These are phyloP conservation scores for Triplophysa rosa DNA, from an alignment of 2,113 vertebrate genomes.

Conservation along the genomic window DNA sequence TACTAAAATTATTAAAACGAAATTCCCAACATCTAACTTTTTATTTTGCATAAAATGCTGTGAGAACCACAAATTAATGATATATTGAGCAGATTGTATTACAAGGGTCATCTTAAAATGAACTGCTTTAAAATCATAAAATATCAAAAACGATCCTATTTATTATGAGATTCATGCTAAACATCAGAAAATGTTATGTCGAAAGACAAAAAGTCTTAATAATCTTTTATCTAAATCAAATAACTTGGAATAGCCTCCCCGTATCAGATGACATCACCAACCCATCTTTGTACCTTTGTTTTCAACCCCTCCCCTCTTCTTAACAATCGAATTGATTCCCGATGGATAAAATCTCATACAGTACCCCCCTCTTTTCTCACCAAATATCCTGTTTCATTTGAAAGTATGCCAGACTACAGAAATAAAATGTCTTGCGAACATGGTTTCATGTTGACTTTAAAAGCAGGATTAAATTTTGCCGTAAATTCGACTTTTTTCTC, in stretches of 20 bases:
- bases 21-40: no score
- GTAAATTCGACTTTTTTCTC: neutral
- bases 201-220: no score
- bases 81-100: no score
- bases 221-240: no score
- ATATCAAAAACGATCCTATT: no score
- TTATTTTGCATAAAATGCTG: no score
- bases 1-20: neutral
- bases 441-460: slow-evolving; percentile 18
- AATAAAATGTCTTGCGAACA: slow-evolving; percentile 37
- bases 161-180: no score
- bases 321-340: neutral
- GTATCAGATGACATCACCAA: neutral
- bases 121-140: no score
- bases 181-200: no score
- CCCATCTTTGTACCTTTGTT: neutral
- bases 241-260: neutral
- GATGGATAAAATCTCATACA: neutral
- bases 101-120: no score
- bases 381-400: neutral
- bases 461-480: slow-evolving; percentile 9
- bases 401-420: slow-evolving; percentile 57
- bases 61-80: no score
- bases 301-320: neutral
- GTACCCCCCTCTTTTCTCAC: neutral